Evolutionary conservation across 2,797 vertebrate genomes (phyloP), one percentile per base, ranked within the genome.

Genomic region (Thaleichthys pacificus): DNA sequence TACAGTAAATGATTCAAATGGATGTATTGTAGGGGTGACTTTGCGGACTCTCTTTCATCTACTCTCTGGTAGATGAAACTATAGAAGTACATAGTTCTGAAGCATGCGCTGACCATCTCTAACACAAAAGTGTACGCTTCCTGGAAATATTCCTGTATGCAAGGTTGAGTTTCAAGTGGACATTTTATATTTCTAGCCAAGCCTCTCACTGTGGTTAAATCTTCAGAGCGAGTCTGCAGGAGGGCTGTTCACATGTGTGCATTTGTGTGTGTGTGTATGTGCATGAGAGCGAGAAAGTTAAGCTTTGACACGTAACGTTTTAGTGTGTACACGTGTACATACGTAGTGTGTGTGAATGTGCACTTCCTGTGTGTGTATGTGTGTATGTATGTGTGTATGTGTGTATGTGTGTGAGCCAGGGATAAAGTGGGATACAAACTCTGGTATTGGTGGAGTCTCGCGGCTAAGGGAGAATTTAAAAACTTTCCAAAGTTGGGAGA

Each of bases 401-500:
- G n/a, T 42, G 42, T 47, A 14, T 35, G 56, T n/a, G 56, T 57
- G 15, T 57, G n/a, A 17, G 17, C 22, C 4, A 3, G 0, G 26
- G 61, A 51, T 8, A 75, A 38, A 38, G 5, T 26, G 17, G 64
- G 38, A 42, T 66, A 56, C 21, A 67, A 28, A 72, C 68, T 28
- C 21, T 24, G 42, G 5, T 38, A 66, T 70, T 63, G 32, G 51
- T 51, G 26, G 35, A 56, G 69, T 84, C 47, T 24, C 17, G 67
- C 11, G 72, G 80, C 68, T 61, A 68, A 78, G 66, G 71, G 49
- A 74, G 69, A 47, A 78, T 82, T 86, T 82, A 66, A 84, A 80
- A 84, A 82, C 79, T 84, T 76, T 78, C 71, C 75, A 81, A 85
- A 85, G 74, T 84, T 85, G 79, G 75, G 79, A 76, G 77, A 63